Evolutionary conservation across 2,113 vertebrate species (phyloP).

Genomic region (Cynopterus brachyotis): DNA sequence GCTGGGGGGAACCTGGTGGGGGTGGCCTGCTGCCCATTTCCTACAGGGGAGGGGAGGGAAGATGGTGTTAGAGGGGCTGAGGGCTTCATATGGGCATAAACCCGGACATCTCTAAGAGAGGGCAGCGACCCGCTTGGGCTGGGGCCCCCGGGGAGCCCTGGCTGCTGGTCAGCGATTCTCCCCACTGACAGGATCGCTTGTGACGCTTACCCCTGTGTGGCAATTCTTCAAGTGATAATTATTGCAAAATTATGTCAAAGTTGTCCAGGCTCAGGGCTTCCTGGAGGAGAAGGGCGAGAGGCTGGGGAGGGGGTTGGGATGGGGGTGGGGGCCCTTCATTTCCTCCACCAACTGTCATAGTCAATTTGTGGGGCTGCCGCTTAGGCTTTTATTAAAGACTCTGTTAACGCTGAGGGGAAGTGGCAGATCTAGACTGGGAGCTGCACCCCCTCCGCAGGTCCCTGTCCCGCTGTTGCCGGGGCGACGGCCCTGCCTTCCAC

Average conservation of each 20-base stretch:
- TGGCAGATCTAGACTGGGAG: slow-evolving; percentile 95
- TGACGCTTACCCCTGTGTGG: slow-evolving; percentile 91
- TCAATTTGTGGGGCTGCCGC: slow-evolving; percentile 95
- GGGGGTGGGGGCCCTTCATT: slow-evolving; percentile 85
- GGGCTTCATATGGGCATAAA: background rate
- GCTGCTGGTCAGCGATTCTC: slow-evolving; percentile 94
- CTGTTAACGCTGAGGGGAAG: slow-evolving; percentile 98
- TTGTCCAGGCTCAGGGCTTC: slow-evolving; percentile 92
- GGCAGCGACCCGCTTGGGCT: background rate
- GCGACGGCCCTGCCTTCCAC: slow-evolving; percentile 84
- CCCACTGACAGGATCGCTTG: slow-evolving; percentile 91
- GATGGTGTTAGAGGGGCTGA: slow-evolving; percentile 28
- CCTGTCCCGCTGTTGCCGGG: slow-evolving; percentile 88
- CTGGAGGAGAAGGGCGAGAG: slow-evolving; percentile 87
- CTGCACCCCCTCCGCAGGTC: slow-evolving; percentile 83
- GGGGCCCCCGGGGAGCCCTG: slow-evolving; percentile 5
- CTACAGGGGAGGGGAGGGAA: slow-evolving; percentile 81
- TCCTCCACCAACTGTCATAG: slow-evolving; percentile 96
- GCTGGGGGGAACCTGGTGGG: slow-evolving; percentile 89
- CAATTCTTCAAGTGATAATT: slow-evolving; percentile 98
- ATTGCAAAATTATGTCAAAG: slow-evolving; percentile 98
- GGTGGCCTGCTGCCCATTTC: slow-evolving; percentile 88
- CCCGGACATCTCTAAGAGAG: background rate
- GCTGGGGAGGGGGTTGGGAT: slow-evolving; percentile 86
- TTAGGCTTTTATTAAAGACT: slow-evolving; percentile 98